phyloP scores from a whole-genome alignment of 2,888 invertebrate genomes.

The Oxycera nigricornis region DNA sequence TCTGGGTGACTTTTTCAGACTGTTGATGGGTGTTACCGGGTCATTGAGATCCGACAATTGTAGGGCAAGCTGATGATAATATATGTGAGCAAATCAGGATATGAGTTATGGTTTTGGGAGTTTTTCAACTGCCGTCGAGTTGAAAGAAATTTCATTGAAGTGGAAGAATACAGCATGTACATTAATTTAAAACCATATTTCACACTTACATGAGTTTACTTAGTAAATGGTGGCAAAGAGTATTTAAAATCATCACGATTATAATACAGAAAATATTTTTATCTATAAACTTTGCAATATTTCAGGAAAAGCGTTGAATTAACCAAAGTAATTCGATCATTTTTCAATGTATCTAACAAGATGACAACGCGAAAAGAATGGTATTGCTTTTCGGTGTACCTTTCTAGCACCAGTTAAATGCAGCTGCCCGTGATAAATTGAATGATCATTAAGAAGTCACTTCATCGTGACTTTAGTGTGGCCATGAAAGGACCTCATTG shows the following conservation, averaged over 20 bases:
- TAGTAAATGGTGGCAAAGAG: no score
- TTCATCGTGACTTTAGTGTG: conserved; percentile 1
- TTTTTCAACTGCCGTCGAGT: neutral
- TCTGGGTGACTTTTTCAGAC: neutral
- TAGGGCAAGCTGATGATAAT: conserved; percentile 29
- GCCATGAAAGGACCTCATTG: no score
- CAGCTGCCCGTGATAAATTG: conserved; percentile 39
- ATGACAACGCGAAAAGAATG: neutral
- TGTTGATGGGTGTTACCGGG: conserved; percentile 28
- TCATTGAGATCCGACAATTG: conserved; percentile 25
- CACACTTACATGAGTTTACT: no score
- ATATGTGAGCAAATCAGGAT: conserved; percentile 1
- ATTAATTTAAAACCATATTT: no score
- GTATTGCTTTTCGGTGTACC: neutral
- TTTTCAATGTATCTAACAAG: neutral
- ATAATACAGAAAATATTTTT: no score
- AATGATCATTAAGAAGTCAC: conserved; percentile 22
- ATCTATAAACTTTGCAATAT: no score
- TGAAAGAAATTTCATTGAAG: no score
- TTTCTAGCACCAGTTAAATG: neutral
- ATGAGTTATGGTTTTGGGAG: conserved; percentile 27
- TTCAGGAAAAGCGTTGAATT: neutral
- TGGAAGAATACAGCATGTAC: no score
- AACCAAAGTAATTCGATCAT: no score
- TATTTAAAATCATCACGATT: no score